A percentile compares a stretch with the other conserved stretches of the same genome.
These are phyloP conservation scores for Brachynemurus nebulosus DNA, from an alignment of 2,888 invertebrate genomes.

Conservation along the genomic window DNA sequence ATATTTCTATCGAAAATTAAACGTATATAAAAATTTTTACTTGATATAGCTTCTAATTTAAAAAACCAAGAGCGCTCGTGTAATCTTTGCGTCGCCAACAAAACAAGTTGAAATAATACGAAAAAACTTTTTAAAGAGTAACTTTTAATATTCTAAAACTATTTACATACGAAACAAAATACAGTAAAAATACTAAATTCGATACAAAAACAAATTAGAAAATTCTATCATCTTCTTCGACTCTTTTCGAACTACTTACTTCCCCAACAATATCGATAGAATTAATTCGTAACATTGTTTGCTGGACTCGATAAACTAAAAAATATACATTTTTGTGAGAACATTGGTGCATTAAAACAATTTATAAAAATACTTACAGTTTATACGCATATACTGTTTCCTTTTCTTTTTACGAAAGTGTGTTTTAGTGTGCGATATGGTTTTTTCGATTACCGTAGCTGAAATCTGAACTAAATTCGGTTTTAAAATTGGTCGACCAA, in stretches of 20 bases:
- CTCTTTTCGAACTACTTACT: conserved; percentile 34
- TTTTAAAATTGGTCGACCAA: conserved; percentile 68
- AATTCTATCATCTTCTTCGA: not conserved
- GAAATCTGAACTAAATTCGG: conserved; percentile 56
- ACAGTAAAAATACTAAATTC: too few relatives aligned
- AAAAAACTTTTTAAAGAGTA: too few relatives aligned
- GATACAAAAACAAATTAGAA: too few relatives aligned
- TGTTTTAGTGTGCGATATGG: conserved; percentile 64
- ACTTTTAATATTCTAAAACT: too few relatives aligned
- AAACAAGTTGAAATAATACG: too few relatives aligned
- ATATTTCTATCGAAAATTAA: too few relatives aligned
- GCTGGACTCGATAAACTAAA: conserved; percentile 45
- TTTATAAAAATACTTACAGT: conserved; percentile 37
- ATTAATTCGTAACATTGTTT: conserved; percentile 66
- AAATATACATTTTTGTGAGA: conserved; percentile 17
- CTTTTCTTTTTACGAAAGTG: conserved; percentile 61
- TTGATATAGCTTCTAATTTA: too few relatives aligned
- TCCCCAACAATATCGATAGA: conserved; percentile 45
- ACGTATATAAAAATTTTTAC: too few relatives aligned
- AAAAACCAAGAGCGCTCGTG: too few relatives aligned
- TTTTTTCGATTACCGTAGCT: conserved; percentile 75
- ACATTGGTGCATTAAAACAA: conserved; percentile 8
- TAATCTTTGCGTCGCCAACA: too few relatives aligned
- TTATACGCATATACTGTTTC: conserved; percentile 63
- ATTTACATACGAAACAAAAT: too few relatives aligned